A percentile compares a stretch with the other conserved stretches of the same genome.
Conservation (phyloP, 2,888 invertebrate species). For the Mesorhabditis sp. region DNA sequence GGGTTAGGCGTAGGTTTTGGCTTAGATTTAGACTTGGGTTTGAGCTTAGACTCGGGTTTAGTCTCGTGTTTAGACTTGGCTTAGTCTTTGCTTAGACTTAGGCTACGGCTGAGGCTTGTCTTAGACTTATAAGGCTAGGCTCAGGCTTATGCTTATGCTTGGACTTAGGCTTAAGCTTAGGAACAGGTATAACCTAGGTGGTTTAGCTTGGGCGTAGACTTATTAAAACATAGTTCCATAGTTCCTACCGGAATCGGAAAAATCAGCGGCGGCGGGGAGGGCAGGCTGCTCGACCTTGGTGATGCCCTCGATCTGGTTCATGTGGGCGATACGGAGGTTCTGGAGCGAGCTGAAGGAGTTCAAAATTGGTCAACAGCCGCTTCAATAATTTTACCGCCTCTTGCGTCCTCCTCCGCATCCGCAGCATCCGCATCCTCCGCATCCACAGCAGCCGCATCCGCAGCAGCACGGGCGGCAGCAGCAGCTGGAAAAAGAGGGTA, state of each 20-base stretch:
- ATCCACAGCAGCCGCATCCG: slow-evolving; percentile 4
- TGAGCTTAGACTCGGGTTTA: no score
- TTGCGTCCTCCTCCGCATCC: slow-evolving; percentile 6
- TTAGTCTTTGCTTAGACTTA: no score
- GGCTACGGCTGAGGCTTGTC: no score
- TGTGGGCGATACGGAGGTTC: slow-evolving; percentile 5
- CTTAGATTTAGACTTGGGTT: no score
- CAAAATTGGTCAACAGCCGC: neutral
- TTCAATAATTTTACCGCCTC: neutral
- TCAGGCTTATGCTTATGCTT: no score
- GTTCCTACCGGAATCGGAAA: neutral
- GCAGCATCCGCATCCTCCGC: slow-evolving; percentile 3
- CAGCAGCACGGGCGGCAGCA: slow-evolving; percentile 5
- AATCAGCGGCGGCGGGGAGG: neutral
- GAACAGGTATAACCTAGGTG: no score
- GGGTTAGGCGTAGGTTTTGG: no score
- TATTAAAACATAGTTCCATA: no score
- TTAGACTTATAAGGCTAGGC: no score
- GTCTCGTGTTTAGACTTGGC: no score
- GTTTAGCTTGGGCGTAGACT: no score
- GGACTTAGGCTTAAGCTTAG: no score
- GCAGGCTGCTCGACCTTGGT: neutral
- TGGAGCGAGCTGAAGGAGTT: neutral
- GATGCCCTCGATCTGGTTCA: neutral
- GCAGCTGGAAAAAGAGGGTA: neutral